These are phyloP conservation scores for Nomada hirtipes DNA, from an alignment of 2,888 invertebrate species.

Conservation along the genomic window DNA sequence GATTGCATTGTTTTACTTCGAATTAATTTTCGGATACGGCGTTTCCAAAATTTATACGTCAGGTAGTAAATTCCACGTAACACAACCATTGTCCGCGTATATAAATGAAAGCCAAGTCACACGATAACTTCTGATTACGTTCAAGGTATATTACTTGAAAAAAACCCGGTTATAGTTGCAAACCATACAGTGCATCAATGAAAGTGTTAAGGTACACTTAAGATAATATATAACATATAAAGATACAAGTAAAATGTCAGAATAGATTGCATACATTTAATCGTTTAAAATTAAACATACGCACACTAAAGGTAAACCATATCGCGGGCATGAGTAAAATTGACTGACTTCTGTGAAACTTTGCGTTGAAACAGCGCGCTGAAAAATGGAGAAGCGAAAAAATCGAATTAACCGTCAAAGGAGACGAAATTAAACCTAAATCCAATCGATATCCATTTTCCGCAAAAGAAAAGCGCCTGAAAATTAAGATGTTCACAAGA, in stretches of 20 bases:
- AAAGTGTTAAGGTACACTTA: slow-evolving; percentile 18
- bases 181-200: slow-evolving; percentile 1
- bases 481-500: background rate
- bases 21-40: background rate
- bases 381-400: background rate
- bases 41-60: background rate
- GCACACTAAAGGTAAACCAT: too few species aligned
- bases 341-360: background rate
- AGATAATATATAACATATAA: slow-evolving; percentile 6
- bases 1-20: background rate
- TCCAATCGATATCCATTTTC: background rate
- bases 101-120: background rate
- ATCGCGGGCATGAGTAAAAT: background rate
- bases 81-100: slow-evolving; percentile 12
- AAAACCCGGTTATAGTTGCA: background rate
- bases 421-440: background rate
- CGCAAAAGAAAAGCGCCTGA: slow-evolving; percentile 27
- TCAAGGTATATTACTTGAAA: background rate
- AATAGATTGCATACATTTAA: slow-evolving; percentile 4
- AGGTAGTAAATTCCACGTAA: background rate
- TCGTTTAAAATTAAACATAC: background rate
- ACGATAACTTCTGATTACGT: background rate
- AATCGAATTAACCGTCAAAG: background rate
- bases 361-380: background rate
- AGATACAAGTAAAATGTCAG: slow-evolving; percentile 4